Percentiles rank a stretch among this genome's conserved stretches.
phyloP scores from a whole-genome alignment of 2,113 vertebrate species.

The Heterochromis multidens region DNA sequence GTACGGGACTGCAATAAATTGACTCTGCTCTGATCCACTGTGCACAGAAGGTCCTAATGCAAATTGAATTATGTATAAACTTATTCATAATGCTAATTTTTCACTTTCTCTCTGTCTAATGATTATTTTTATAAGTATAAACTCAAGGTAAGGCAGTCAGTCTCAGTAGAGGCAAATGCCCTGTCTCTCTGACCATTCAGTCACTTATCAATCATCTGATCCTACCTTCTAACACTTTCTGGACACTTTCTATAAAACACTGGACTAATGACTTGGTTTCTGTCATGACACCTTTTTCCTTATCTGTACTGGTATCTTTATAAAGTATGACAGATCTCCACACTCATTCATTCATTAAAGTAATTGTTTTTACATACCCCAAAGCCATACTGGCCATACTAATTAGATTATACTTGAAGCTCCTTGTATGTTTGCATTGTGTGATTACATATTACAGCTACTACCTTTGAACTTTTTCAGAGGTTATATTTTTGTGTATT shows the following conservation, averaged over 20 bases:
- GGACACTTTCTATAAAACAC: background rate
- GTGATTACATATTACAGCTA: background rate
- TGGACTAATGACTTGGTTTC: background rate
- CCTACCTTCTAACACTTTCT: background rate
- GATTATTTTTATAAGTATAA: background rate
- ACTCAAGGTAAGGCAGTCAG: background rate
- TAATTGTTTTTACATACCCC: background rate
- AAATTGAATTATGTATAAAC: background rate
- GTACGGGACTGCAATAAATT: conserved; percentile 12
- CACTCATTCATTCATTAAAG: background rate
- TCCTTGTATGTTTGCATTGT: background rate
- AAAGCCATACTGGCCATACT: background rate
- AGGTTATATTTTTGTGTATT: background rate
- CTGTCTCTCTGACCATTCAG: background rate
- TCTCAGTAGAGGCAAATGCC: background rate
- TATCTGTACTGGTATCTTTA: too few species aligned
- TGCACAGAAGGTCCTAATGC: background rate
- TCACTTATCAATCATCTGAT: background rate
- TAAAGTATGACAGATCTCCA: background rate
- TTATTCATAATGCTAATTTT: background rate
- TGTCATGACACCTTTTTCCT: background rate
- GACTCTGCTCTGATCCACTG: background rate
- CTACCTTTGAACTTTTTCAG: background rate
- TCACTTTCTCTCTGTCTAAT: background rate
- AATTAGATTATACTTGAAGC: background rate